Evolutionary conservation across 2,888 invertebrate species (phyloP), one percentile per base, ranked within the genome.

Genomic region (Xanthorhoe spadicearia): DNA sequence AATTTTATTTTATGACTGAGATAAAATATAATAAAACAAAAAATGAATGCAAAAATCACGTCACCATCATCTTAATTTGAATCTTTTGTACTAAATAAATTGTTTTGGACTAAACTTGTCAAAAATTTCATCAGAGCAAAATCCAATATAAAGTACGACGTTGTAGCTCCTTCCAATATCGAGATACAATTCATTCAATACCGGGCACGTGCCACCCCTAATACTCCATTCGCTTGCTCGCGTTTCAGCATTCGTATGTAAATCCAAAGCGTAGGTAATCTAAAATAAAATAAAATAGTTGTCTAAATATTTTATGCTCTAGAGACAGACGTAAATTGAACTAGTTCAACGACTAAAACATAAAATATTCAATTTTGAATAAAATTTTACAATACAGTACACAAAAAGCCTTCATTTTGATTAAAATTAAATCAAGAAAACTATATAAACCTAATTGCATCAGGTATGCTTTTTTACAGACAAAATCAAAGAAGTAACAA

Each of bases 231-330:
- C 53, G 35, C 51, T 50, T 50, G 35, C 50, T 19, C 50, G 50
- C 32, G 28, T 51, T 50, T 9, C 32, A 18, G 19, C n/a, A 58
- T 58, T 59, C 51, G 10, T 46, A 60, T 60, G 60, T 51, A 52
- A 60, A 59, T 59, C 4, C 19, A 15, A 49, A 59, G 23, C 35
- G 49, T 50, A 51, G 58, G 58, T 59, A 32, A n/a, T 59, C 35
- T 19, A 15, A 38, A 58, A 38, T 59, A 50, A 35, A 38, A 38
- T 13, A 32, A 51, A 15, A 59, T 28, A 32, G 15, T 56, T 9
- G 13, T 48, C n/a, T 7, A 1, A n/a, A 52, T 52, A 6, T 13
- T 43, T 13, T 43, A 4, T 13, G 38, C 38, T 43, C 38, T 13
- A 43, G 38, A 10, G 13, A 13, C 38, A 43, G 38, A 38, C 10